phyloP scores from a whole-genome alignment of 1,140 invertebrate species.

The Lasioglossum baleicum region DNA sequence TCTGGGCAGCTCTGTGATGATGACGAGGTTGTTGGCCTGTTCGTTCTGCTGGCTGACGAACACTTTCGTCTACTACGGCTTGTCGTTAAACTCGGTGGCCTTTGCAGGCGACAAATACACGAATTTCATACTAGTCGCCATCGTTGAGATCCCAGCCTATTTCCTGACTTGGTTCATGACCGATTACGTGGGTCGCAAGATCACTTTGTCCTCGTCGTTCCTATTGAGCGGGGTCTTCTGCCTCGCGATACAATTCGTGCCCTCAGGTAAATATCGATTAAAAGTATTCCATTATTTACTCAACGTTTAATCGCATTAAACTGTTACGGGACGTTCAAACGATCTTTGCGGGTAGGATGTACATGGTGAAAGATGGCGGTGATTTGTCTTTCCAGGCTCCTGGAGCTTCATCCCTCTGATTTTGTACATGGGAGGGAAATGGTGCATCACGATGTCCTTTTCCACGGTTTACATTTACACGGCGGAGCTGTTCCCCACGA shows the following conservation, averaged over 20 bases:
- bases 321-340: too few species aligned
- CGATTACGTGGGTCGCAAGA: constrained; percentile 83
- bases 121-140: constrained; percentile 86
- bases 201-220: constrained; percentile 82
- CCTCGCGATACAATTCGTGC: constrained; percentile 68
- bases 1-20: constrained; percentile 57
- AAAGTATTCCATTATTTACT: neutral
- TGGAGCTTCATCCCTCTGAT: constrained; percentile 75
- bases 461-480: constrained; percentile 86
- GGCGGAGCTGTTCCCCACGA: constrained; percentile 87
- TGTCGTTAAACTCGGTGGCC: constrained; percentile 89
- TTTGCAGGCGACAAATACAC: constrained; percentile 86
- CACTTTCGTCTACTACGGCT: constrained; percentile 89
- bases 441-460: constrained; percentile 86
- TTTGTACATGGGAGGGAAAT: constrained; percentile 87
- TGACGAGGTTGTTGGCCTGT: constrained; percentile 83
- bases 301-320: neutral
- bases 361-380: neutral
- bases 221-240: constrained; percentile 81
- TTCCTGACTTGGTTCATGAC: constrained; percentile 83
- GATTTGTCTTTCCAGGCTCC: constrained; percentile 50
- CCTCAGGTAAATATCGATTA: constrained; percentile 62
- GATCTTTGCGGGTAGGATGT: neutral
- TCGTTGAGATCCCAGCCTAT: constrained; percentile 87
- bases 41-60: constrained; percentile 86